A percentile compares a stretch with the other conserved stretches of the same genome.
Evolutionary conservation across 2,888 invertebrate genomes (phyloP).

Genomic region (Pollenia angustigena): DNA sequence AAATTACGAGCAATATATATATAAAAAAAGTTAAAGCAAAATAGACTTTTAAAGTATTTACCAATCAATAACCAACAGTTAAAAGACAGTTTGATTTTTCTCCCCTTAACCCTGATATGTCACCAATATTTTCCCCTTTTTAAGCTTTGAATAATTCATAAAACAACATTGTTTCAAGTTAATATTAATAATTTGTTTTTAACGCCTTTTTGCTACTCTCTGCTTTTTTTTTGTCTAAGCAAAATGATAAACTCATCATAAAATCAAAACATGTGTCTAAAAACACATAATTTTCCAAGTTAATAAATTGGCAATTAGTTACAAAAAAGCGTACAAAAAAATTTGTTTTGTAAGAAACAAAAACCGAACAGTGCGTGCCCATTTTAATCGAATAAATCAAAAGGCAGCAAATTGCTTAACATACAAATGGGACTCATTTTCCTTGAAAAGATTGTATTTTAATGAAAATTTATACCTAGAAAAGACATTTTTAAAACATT

Average conservation of each 20-base stretch:
- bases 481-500: not conserved
- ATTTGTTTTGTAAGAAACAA: slow-evolving; percentile 6
- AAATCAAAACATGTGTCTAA: slow-evolving; percentile 67
- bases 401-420: not conserved
- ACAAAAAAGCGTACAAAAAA: not conserved
- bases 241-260: slow-evolving; percentile 57
- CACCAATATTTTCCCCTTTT: not conserved
- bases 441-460: slow-evolving; percentile 1
- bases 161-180: slow-evolving; percentile 5
- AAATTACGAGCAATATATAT: not conserved
- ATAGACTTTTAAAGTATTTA: not conserved
- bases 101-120: slow-evolving; percentile 1
- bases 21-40: not conserved
- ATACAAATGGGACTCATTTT: slow-evolving; percentile 19
- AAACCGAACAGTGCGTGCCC: slow-evolving; percentile 52
- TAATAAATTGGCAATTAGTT: slow-evolving; percentile 75
- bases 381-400: slow-evolving; percentile 54
- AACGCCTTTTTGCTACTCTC: not conserved
- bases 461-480: not conserved
- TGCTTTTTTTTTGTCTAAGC: not conserved
- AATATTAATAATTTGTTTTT: slow-evolving; percentile 50
- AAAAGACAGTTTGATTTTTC: not conserved
- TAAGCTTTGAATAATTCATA: slow-evolving; percentile 50
- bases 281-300: slow-evolving; percentile 71
- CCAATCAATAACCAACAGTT: not conserved